Percentiles rank a stretch among this genome's conserved stretches.
Conservation (phyloP, 2,113 vertebrate genomes). For the Malurus alboscapulatus region DNA sequence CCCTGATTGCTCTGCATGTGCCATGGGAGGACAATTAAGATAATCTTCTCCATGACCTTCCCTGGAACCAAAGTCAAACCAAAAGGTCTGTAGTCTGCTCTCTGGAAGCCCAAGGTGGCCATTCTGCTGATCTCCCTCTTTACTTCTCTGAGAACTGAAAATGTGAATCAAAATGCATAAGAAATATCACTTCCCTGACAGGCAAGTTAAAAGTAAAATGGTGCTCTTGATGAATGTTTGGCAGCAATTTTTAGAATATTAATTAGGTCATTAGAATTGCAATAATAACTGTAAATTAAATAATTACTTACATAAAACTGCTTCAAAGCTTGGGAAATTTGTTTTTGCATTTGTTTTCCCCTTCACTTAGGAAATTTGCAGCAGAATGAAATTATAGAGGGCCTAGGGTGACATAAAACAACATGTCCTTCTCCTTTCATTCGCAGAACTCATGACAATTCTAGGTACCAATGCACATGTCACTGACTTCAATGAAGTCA, state of each 20-base stretch:
- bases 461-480: background rate
- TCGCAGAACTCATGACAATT: background rate
- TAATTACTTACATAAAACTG: background rate
- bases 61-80: background rate
- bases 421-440: background rate
- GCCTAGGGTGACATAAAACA: background rate
- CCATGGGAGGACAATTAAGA: background rate
- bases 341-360: background rate
- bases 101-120: background rate
- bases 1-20: background rate
- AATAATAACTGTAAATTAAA: background rate
- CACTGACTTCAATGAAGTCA: background rate
- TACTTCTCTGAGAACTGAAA: background rate
- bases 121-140: background rate
- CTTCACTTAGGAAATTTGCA: background rate
- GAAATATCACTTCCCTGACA: background rate
- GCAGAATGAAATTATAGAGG: background rate
- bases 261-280: background rate
- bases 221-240: background rate
- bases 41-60: background rate
- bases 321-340: background rate
- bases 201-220: background rate
- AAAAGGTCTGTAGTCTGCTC: background rate
- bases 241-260: background rate
- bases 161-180: background rate